A percentile compares a stretch with the other conserved stretches of the same genome.
Conservation (phyloP, 1,140 invertebrate genomes). For the Lethrus apterus region DNA sequence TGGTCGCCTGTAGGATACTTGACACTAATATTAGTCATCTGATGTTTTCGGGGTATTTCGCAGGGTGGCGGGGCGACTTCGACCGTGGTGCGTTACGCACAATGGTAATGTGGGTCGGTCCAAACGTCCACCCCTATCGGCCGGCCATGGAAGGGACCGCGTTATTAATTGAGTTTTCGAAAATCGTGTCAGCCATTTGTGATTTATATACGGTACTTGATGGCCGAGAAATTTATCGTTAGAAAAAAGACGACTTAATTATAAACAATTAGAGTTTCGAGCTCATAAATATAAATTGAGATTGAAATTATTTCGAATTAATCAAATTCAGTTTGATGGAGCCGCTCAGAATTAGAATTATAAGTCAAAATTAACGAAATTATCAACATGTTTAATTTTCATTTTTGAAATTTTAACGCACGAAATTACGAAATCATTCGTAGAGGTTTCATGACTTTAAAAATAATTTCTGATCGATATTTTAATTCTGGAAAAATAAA, state of each 20-base stretch:
- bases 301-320: no score
- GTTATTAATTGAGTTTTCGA: constrained; percentile 39
- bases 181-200: constrained; percentile 22
- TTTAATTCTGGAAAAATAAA: no score
- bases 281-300: constrained; percentile 7
- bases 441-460: no score
- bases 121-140: constrained; percentile 29
- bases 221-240: constrained; percentile 8
- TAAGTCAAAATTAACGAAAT: no score
- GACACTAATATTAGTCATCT: constrained; percentile 37
- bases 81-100: constrained; percentile 1
- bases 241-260: constrained; percentile 14
- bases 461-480: no score
- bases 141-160: constrained; percentile 29
- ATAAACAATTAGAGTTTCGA: constrained; percentile 13
- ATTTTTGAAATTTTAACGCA: no score
- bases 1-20: constrained; percentile 29
- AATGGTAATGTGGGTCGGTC: constrained; percentile 22
- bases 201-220: constrained; percentile 17
- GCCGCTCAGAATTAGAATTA: no score
- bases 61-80: neutral
- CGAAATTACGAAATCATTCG: no score
- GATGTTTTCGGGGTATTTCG: constrained; percentile 24
- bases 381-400: no score
- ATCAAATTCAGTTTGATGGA: no score